Percentiles rank a stretch among this genome's conserved stretches.
Evolutionary conservation across 2,888 invertebrate genomes (phyloP).

Genomic region (Saturnia japonica): DNA sequence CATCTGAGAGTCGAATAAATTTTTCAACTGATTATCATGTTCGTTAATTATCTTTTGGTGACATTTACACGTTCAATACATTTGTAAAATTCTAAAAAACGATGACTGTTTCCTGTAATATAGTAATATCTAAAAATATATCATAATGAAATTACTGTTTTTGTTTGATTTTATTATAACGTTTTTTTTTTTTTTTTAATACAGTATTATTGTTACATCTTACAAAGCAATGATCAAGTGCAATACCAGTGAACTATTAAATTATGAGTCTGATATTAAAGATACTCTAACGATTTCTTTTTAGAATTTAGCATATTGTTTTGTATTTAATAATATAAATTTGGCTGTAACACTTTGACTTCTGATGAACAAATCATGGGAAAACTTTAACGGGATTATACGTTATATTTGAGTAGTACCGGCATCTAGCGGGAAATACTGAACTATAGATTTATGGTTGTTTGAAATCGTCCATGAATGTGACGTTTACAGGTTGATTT

Average conservation of each 20-base stretch:
- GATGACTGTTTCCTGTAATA: neutral
- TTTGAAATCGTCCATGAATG: neutral
- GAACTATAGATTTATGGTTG: neutral
- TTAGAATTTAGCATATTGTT: neutral
- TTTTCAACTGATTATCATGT: slow-evolving; percentile 32
- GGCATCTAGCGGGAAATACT: neutral
- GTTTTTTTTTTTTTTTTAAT: no score
- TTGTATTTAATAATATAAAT: no score
- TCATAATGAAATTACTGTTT: no score
- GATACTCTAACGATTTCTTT: neutral
- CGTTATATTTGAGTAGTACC: neutral
- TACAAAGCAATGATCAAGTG: neutral
- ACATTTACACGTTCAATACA: slow-evolving; percentile 17
- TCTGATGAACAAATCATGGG: neutral
- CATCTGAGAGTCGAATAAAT: slow-evolving; percentile 52
- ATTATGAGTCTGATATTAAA: neutral
- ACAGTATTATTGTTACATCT: no score
- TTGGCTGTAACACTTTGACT: neutral
- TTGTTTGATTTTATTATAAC: no score
- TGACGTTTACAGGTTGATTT: neutral
- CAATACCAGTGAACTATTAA: neutral
- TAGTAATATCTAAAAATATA: neutral
- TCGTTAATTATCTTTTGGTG: neutral
- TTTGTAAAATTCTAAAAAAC: neutral
- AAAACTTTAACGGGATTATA: neutral